Base-by-base conservation (phyloP, 2,113 vertebrate species). In the Australoheros scitulus region DNA sequence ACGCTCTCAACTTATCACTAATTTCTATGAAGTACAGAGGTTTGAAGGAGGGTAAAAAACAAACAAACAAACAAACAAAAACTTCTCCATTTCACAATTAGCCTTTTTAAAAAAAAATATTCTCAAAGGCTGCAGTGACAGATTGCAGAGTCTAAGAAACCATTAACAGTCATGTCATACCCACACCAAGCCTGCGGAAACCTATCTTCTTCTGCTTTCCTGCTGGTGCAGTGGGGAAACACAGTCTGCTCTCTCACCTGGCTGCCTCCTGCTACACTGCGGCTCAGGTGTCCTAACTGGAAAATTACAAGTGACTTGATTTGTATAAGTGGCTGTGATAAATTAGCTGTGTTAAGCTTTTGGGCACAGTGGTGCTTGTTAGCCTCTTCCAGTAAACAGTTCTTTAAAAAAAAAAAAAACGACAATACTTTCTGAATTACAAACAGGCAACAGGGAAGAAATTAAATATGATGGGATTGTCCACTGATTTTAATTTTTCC, bases 291-390 rank as follows among this genome's bases (percentile, higher is more conserved):
- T 70, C 77, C 80, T 82, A 76, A 85, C 82, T 82, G 75, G 84
- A 82, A 92, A 83, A 92, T 76, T 85, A 68, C 70, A 82, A 86
- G 75, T 82, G 87, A 85, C 84, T 87, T 56, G 82, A 82, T 90
- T 90, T 88, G 76, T 83, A 75, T 90, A 91, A 92, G 77, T 84
- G 82, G 70, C 61, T 63, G 79, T 87, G 86, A 90, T 88, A 63
- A 87, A 91, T 87, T 63, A 88, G 65, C 70, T 70, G 82, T 60
- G 63, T 85, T 88, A 57, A 82, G 26, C 70, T 78, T 81, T 52
- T 11, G 41, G 52, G 64, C 29, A 10, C 55, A 15, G n/a, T 43
- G 84, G 38, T 32, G 77, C 76, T 78, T 82, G 43, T 89, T 84
- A 78, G 87, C 70, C 43, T 75, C 81, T 60, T 78, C 72, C 61